Conservation (phyloP, 2,797 vertebrate genomes). For the Anniella stebbinsi region DNA sequence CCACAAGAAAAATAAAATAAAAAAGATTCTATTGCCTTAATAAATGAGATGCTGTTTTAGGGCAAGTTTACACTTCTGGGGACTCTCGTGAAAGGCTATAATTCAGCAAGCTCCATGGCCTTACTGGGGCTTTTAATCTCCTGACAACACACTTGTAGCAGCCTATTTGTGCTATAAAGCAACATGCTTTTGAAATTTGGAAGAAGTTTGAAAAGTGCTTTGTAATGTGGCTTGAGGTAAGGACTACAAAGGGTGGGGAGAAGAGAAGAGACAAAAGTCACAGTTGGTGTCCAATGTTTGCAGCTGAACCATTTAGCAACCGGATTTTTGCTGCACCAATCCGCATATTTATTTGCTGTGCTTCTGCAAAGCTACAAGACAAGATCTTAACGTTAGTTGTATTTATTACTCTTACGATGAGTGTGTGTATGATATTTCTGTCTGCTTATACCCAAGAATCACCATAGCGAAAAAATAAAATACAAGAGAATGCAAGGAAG, state of each 20-base stretch:
- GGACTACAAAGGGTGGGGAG: neutral
- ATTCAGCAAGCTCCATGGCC: neutral
- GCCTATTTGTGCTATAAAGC: neutral
- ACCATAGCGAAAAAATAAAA: slow-evolving; percentile 29
- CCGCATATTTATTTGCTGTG: neutral
- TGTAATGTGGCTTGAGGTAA: neutral
- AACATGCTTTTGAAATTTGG: neutral
- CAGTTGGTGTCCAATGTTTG: neutral
- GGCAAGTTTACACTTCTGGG: slow-evolving; percentile 1
- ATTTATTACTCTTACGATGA: neutral
- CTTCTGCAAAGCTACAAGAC: slow-evolving; percentile 8
- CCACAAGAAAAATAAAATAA: slow-evolving; percentile 3
- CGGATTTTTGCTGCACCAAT: neutral
- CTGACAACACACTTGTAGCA: neutral
- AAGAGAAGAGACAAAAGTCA: neutral
- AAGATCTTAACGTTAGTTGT: neutral
- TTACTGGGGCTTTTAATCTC: neutral
- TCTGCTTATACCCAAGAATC: slow-evolving; percentile 15
- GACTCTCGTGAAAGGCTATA: slow-evolving; percentile 13
- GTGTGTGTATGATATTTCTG: neutral
- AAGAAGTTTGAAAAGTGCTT: no score
- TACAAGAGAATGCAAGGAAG: neutral
- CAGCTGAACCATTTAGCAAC: neutral
- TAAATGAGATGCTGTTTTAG: slow-evolving; percentile 8
- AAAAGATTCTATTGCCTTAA: neutral